These are phyloP conservation scores for Steinernema carpocapsae DNA, from an alignment of 2,888 invertebrate species.

Conservation along the genomic window DNA sequence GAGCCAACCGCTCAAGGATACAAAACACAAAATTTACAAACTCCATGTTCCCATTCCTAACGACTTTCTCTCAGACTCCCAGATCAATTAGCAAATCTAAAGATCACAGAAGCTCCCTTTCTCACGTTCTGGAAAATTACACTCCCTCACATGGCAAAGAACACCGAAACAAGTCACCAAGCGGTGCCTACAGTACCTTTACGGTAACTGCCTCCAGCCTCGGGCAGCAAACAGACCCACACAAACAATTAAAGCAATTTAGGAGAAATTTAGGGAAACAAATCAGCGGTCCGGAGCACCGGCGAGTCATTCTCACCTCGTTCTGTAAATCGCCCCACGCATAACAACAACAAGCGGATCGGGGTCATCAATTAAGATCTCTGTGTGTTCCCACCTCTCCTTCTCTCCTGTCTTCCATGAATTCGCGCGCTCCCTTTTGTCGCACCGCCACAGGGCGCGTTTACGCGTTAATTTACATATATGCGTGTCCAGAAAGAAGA, in stretches of 20 bases:
- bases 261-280: conserved; percentile 5
- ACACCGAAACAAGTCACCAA: no score
- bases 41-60: no score
- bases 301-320: conserved; percentile 25
- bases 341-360: conserved; percentile 34
- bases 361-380: conserved; percentile 35
- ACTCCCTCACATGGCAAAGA: no score
- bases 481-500: background rate
- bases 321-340: background rate
- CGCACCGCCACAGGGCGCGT: background rate
- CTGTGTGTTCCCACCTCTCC: background rate
- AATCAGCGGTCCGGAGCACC: background rate
- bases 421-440: background rate
- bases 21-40: no score
- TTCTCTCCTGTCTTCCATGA: background rate
- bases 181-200: no score
- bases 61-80: no score
- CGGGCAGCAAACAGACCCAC: background rate
- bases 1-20: no score
- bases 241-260: conserved; percentile 25
- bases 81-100: no score
- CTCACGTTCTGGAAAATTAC: no score
- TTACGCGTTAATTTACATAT: conserved; percentile 35
- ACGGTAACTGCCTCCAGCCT: no score
- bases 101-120: no score